These are phyloP conservation scores for Crocodylus rhombifer DNA, from an alignment of 2,797 vertebrate species.

Conservation along the genomic window DNA sequence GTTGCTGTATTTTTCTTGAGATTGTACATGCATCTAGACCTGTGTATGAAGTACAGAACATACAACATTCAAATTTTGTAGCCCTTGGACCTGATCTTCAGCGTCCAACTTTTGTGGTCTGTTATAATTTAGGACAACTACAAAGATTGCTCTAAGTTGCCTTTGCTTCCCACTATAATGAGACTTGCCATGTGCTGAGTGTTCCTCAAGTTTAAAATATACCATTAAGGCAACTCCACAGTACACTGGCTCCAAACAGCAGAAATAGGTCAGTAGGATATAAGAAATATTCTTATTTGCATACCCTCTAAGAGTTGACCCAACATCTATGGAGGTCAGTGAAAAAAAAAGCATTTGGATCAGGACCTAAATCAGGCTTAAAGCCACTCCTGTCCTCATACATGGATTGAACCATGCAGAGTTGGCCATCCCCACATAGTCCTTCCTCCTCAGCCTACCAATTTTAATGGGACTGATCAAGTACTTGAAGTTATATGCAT, in stretches of 20 bases:
- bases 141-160: not conserved
- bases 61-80: not conserved
- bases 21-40: rapidly evolving
- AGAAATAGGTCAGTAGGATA: slow-evolving; percentile 16
- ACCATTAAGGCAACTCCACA: not conserved
- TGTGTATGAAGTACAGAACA: not conserved
- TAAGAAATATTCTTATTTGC: not conserved
- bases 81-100: not conserved
- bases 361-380: not conserved
- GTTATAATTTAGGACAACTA: not conserved
- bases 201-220: not conserved
- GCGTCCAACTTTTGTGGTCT: not conserved
- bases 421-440: rapidly evolving
- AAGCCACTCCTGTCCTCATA: not conserved
- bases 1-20: not conserved
- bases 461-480: not conserved
- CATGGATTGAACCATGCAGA: not conserved
- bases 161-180: not conserved
- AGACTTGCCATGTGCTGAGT: not conserved
- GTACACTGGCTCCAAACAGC: not conserved
- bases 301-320: not conserved
- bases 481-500: not conserved
- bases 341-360: not conserved
- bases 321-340: not conserved
- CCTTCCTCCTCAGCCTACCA: rapidly evolving